These are phyloP conservation scores for Telmatherina bonti DNA, from an alignment of 2,797 vertebrate species.

Conservation along the genomic window DNA sequence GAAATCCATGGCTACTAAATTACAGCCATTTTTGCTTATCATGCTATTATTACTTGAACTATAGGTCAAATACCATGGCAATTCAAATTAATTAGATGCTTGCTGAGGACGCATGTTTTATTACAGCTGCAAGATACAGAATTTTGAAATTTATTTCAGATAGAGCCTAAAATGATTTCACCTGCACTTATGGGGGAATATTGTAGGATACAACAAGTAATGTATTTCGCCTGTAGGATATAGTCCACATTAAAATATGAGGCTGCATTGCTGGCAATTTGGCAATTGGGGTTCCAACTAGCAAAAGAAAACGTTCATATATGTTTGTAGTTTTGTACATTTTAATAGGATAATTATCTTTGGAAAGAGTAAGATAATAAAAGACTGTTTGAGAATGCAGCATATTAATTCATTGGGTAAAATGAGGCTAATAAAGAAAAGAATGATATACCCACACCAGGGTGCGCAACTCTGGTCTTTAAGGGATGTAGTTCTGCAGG, in stretches of 20 bases:
- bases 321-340: neutral
- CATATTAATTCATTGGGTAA: neutral
- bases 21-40: slow-evolving; percentile 5
- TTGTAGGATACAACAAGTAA: neutral
- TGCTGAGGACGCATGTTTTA: neutral
- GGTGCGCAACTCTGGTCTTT: too few species aligned
- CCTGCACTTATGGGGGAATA: neutral
- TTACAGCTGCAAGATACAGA: neutral
- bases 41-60: neutral
- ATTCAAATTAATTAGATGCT: neutral
- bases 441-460: neutral
- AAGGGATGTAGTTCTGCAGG: too few species aligned
- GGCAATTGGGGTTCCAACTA: neutral
- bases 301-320: neutral
- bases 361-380: neutral
- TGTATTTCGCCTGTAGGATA: neutral
- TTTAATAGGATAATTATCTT: neutral
- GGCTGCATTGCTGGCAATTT: neutral
- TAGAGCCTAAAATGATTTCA: neutral
- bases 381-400: neutral
- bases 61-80: neutral
- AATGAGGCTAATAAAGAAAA: neutral
- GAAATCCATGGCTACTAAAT: neutral
- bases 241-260: neutral
- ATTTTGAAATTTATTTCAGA: neutral